Percentiles rank a stretch among this genome's conserved stretches.
phyloP scores from a whole-genome alignment of 2,797 vertebrate species.

The Acanthopagrus latus region DNA sequence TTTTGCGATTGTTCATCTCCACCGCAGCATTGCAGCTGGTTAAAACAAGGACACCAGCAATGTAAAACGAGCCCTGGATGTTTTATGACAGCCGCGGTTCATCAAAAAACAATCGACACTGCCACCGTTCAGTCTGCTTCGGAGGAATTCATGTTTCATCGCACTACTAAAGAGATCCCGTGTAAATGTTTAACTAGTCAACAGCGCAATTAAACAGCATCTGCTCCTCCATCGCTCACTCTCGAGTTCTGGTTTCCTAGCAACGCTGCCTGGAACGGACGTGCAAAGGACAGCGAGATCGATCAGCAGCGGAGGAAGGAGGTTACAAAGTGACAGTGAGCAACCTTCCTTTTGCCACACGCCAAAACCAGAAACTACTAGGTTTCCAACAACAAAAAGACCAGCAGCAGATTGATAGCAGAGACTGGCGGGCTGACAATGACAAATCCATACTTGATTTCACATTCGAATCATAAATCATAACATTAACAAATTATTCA shows the following conservation, averaged over 20 bases:
- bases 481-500: slow-evolving; percentile 5
- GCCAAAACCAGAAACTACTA: slow-evolving; percentile 52
- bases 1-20: not conserved
- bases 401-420: slow-evolving; percentile 22
- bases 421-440: not conserved
- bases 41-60: not conserved
- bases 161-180: not conserved
- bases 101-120: not conserved
- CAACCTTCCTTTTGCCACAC: slow-evolving; percentile 31
- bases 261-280: slow-evolving; percentile 70
- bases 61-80: not conserved
- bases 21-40: not conserved
- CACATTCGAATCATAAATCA: slow-evolving; percentile 11
- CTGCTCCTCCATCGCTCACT: slow-evolving; percentile 53
- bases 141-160: not conserved
- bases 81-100: not conserved
- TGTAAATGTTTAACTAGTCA: slow-evolving; percentile 27
- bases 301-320: slow-evolving; percentile 62
- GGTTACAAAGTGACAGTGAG: slow-evolving; percentile 63
- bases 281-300: slow-evolving; percentile 64
- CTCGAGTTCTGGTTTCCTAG: slow-evolving; percentile 76
- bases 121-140: not conserved
- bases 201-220: slow-evolving; percentile 51
- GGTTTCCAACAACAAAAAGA: slow-evolving; percentile 9
- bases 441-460: not conserved